Evolutionary conservation across 2,888 invertebrate genomes (phyloP), one percentile per base, ranked within the genome.

Genomic region (Emmelina monodactyla): DNA sequence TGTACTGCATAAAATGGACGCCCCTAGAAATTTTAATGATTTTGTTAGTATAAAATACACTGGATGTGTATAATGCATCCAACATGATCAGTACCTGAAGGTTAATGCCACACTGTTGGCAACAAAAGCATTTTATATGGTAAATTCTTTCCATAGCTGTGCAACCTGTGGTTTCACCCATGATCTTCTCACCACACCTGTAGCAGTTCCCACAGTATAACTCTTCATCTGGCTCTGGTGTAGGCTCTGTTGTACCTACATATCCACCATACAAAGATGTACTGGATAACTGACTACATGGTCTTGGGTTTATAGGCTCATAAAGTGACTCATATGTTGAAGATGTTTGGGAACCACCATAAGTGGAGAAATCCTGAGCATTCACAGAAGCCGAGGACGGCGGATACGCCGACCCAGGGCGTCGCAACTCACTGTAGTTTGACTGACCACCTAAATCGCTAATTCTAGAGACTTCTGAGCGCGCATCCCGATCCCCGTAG

Each of bases 121-220:
- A 99, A 33, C 92, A 92, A 69, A 99, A 99, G 58, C 99, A 99
- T 41, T 87, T 85, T 39, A 96, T 93, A 58, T 99, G 98, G 67
- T 94, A 98, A 37, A 97, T 89, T 66, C 95, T 91, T 54, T 96
- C 95, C 93, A 99, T 96, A 0, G 98, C 98, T 0, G 97, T 96
- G 57, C 98, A 98, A 0, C 98, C 99, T 19, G 91, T 94, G 14
- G 91, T 94, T 70, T 97, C 97, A 0, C 94, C 96, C 56, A 95
- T 87, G 34, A 98, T 94, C 62, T 92, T 91, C 51, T 92, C 90
- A 1, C 91, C 91, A 71, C 99, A 99, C 52, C 92, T 89, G 32
- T 90, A 89, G 62, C 99, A 99, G 52, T 92, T 89, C 0, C 96
- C 96, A 68, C 88, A 91, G 49, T 86, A 88, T 47, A 91, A 83